Evolutionary conservation across 2,888 invertebrate genomes (phyloP).

Genomic region (Noctua comes): DNA sequence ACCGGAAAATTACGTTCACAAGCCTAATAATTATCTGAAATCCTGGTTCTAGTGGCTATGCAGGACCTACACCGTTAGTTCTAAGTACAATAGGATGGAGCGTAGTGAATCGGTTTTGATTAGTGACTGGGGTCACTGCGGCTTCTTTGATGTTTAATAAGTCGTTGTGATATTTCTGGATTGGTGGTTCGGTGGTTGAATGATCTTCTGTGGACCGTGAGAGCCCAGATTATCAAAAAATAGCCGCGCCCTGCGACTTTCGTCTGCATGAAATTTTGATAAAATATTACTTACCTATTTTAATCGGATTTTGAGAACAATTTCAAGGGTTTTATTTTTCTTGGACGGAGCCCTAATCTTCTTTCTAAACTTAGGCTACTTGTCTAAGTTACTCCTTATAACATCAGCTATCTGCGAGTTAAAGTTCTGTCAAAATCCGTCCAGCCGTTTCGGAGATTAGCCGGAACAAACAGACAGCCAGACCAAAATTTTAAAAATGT

Average conservation of each 20-base stretch:
- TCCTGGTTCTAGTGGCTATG: constrained; percentile 41
- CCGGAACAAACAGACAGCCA: no score
- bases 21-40: constrained; percentile 62
- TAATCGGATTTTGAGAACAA: no score
- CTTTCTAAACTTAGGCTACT: no score
- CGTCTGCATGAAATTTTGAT: no score
- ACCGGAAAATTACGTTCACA: constrained; percentile 69
- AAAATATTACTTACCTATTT: no score
- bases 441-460: no score
- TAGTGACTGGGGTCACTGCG: constrained; percentile 10
- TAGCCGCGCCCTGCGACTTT: not conserved
- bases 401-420: no score
- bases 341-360: no score
- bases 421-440: no score
- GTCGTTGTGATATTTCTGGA: constrained; percentile 1
- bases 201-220: not conserved
- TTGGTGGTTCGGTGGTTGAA: not conserved
- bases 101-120: constrained; percentile 58
- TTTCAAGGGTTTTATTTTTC: no score
- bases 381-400: no score
- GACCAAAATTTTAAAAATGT: no score
- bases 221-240: not conserved
- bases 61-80: constrained; percentile 53
- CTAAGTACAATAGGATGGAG: constrained; percentile 47
- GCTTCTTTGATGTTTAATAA: constrained; percentile 25